Evolutionary conservation across 2,888 invertebrate species (phyloP), one percentile per base, ranked within the genome.

Genomic region (Ormyrus labotus): DNA sequence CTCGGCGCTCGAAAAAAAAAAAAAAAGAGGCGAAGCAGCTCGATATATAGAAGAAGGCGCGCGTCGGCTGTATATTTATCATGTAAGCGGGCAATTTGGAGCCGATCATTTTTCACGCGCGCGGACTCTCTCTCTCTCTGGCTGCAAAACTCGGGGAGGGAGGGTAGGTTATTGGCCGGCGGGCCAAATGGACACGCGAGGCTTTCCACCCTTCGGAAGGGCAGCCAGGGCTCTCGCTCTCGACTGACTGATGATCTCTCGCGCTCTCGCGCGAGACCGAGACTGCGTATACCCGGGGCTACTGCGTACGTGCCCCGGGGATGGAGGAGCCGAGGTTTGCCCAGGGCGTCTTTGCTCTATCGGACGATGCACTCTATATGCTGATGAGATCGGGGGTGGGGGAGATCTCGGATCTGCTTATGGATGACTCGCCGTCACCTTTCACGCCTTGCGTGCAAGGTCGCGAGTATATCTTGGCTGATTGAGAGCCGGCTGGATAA

Each of bases 21-120:
- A 61, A 77, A 55, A 50, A 50, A 13, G 58, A 10, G 45, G 10
- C n/a, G 5, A 8, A 10, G 60, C 7, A 34, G 13, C 47, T 13
- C 55, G 50, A 10, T 8, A 73, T 8, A 67, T 19, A 61, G 51
- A 45, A 67, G 78, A 13, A 48, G 60, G 51, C 61, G 65, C 2
- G 51, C 76, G 83, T 82, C 83, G 81, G 80, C 83, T 85, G 89
- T 89, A 90, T 89, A 90, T 90, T 90, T 90, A 90, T 90, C 90
- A 90, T 90, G 89, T 89, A 89, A 90, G 90, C 90, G 88, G 88
- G 90, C 89, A 90, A 90, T 90, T 90, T 90, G 87, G 88, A 86
- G 84, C 75, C 87, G 90, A 90, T 90, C 90, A 90, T 90, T 90
- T 90, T 90, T 90, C 90, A 90, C 90, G 83, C 85, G 86, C 47